Conservation (phyloP, 1,140 invertebrate genomes). For the Zaprionus vittiger region DNA sequence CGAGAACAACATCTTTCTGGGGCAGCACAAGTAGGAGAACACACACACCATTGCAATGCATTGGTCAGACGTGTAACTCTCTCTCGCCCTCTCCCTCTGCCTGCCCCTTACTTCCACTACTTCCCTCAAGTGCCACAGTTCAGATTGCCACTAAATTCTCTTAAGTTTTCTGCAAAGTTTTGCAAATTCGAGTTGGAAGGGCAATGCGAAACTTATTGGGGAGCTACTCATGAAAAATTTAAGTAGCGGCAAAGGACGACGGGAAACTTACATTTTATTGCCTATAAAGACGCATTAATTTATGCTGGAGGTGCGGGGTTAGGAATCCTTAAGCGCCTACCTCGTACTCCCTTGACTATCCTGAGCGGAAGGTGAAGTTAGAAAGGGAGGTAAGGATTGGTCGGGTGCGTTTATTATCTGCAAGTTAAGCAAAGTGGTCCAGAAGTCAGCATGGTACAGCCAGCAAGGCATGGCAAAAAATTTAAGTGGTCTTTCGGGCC, state of each 20-base stretch:
- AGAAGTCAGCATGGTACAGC: neutral
- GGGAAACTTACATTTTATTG: constrained; percentile 82
- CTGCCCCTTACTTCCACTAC: neutral
- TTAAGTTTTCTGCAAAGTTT: constrained; percentile 75
- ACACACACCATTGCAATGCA: constrained; percentile 5
- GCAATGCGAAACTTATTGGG: constrained; percentile 58
- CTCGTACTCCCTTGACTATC: neutral
- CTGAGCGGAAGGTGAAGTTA: neutral
- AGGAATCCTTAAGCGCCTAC: neutral
- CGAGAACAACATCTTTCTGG: neutral
- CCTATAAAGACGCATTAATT: constrained; percentile 82
- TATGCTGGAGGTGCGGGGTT: constrained; percentile 49
- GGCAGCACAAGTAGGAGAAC: neutral
- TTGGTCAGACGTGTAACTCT: constrained; percentile 43
- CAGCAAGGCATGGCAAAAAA: constrained; percentile 12
- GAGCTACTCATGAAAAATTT: constrained; percentile 72
- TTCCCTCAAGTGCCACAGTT: constrained; percentile 31
- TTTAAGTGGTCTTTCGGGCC: constrained; percentile 44
- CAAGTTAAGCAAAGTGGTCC: constrained; percentile 30
- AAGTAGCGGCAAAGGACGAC: constrained; percentile 57
- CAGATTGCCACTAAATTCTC: constrained; percentile 68
- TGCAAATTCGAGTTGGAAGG: constrained; percentile 34
- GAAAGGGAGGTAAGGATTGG: neutral
- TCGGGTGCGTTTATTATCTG: constrained; percentile 67
- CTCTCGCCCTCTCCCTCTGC: neutral